These are phyloP conservation scores for Lasaia peninsularis DNA, from an alignment of 1,140 invertebrate genomes.

Conservation along the genomic window DNA sequence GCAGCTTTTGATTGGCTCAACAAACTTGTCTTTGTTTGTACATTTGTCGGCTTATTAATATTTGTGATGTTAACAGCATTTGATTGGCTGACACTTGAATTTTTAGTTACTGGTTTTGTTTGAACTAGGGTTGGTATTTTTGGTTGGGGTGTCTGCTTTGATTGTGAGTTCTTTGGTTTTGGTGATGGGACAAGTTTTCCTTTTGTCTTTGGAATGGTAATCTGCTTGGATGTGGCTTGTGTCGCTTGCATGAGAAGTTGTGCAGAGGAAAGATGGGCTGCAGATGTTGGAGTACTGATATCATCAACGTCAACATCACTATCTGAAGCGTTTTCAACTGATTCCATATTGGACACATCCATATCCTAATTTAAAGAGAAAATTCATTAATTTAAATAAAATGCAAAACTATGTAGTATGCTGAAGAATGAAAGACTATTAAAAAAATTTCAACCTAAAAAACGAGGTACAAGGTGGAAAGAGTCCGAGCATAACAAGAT, in stretches of 20 bases:
- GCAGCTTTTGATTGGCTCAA: conserved; percentile 35
- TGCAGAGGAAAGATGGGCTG: conserved; percentile 48
- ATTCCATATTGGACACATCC: conserved; percentile 44
- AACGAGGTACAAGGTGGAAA: no score
- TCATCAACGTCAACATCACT: conserved; percentile 68
- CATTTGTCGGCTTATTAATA: conserved; percentile 19
- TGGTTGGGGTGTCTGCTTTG: conserved; percentile 17
- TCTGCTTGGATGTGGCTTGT: conserved; percentile 30
- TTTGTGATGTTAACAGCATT: conserved; percentile 23
- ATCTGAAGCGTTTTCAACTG: conserved; percentile 56
- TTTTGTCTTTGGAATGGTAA: conserved; percentile 37
- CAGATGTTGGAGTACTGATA: conserved; percentile 30
- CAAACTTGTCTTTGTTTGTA: conserved; percentile 34
- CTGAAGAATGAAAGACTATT: not conserved
- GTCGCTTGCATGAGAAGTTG: conserved; percentile 61
- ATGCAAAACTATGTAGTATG: not conserved
- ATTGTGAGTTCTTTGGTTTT: conserved; percentile 32
- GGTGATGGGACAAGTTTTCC: conserved; percentile 41
- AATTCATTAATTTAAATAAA: not conserved
- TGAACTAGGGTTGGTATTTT: conserved; percentile 27
- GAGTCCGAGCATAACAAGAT: no score
- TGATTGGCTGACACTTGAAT: not conserved
- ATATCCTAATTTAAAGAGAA: conserved; percentile 46
- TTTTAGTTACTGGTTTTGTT: conserved; percentile 28
- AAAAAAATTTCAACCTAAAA: no score